phyloP scores from a whole-genome alignment of 2,113 vertebrate species.

The Anoura caudifer region DNA sequence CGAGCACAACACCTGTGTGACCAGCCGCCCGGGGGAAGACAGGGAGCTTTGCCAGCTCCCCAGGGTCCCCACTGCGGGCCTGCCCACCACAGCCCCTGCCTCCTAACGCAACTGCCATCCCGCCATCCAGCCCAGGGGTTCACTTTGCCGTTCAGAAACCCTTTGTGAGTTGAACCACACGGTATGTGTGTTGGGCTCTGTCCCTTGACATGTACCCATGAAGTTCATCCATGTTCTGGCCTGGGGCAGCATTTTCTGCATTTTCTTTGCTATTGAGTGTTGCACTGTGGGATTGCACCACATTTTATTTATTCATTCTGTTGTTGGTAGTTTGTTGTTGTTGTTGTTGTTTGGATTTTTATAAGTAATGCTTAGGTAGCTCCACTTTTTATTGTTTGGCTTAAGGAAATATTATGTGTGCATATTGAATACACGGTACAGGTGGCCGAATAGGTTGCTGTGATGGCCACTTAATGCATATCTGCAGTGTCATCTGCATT shows the following conservation, averaged over 20 bases:
- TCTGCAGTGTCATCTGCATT: not conserved
- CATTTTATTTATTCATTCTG: not conserved
- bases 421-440: not conserved
- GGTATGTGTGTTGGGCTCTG: not conserved
- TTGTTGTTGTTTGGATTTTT: not conserved
- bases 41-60: not conserved
- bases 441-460: not conserved
- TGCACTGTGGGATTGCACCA: too few species aligned
- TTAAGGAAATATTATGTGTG: not conserved
- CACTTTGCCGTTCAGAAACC: not conserved
- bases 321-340: not conserved
- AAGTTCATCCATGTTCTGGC: not conserved
- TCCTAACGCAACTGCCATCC: too few species aligned
- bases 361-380: not conserved
- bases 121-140: not conserved
- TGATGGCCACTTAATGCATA: not conserved
- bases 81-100: not conserved
- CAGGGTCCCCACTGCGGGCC: not conserved
- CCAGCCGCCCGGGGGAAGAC: not conserved
- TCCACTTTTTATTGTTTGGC: not conserved
- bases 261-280: not conserved
- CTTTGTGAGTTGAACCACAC: not conserved
- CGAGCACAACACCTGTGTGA: not conserved
- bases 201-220: not conserved
- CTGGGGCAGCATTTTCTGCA: rapidly evolving